Conservation (phyloP, 1,140 invertebrate genomes). For the Pogonomyrmex barbatus region DNA sequence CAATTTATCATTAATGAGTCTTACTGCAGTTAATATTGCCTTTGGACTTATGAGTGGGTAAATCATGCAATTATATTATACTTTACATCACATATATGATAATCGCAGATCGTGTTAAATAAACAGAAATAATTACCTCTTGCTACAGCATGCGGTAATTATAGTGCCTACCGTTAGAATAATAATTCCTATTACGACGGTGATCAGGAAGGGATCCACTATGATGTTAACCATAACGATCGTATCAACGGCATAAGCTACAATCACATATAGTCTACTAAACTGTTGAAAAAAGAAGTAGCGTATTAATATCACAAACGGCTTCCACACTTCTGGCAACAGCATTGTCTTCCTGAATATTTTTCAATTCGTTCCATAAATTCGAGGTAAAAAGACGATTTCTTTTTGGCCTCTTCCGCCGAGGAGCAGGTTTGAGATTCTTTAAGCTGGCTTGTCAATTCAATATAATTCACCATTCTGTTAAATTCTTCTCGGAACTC, state of each 20-base stretch:
- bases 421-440: background rate
- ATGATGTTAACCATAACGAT: slow-evolving; percentile 85
- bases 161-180: slow-evolving; percentile 85
- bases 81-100: background rate
- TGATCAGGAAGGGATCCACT: slow-evolving; percentile 86
- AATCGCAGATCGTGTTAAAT: background rate
- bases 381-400: background rate
- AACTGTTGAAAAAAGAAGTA: slow-evolving; percentile 92
- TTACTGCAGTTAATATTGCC: background rate
- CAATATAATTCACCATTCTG: slow-evolving; percentile 90
- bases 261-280: slow-evolving; percentile 90
- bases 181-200: slow-evolving; percentile 85
- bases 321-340: slow-evolving; percentile 87
- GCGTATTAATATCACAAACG: slow-evolving; percentile 88
- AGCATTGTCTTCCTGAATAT: background rate
- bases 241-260: slow-evolving; percentile 90
- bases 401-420: background rate
- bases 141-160: slow-evolving; percentile 80
- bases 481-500: slow-evolving; percentile 91
- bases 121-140: slow-evolving; percentile 50
- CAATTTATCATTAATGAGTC: background rate
- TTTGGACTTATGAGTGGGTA: background rate
- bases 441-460: slow-evolving; percentile 70
- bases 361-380: background rate
- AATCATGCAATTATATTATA: background rate